Evolutionary conservation across 1,140 invertebrate genomes (phyloP).

Genomic region (Apis laboriosa): DNA sequence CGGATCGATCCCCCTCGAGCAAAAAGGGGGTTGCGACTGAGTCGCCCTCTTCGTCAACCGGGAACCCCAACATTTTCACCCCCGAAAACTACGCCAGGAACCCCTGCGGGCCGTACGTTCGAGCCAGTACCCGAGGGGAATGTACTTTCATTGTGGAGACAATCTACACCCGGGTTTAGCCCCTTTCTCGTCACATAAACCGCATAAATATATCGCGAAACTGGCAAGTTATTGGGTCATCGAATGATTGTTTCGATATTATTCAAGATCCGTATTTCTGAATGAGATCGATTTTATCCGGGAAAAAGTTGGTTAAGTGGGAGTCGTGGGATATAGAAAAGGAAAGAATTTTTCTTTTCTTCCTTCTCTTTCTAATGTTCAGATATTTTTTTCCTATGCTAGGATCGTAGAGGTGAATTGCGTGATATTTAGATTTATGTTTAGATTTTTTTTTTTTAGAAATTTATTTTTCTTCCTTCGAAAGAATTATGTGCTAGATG

Average conservation of each 20-base stretch:
- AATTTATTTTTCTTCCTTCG: no score
- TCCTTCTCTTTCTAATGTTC: no score
- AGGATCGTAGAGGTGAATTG: no score
- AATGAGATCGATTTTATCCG: background rate
- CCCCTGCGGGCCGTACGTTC: conserved; percentile 38
- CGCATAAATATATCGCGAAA: conserved; percentile 18
- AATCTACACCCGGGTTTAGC: conserved; percentile 10
- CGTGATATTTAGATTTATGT: no score
- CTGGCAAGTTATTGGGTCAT: conserved; percentile 30
- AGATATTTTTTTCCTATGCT: no score
- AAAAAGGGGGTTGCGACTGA: conserved; percentile 62
- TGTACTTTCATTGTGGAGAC: conserved; percentile 44
- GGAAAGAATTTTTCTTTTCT: no score
- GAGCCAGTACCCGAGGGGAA: conserved; percentile 46
- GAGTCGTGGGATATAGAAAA: no score
- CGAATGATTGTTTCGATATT: background rate
- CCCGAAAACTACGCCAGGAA: conserved; percentile 66
- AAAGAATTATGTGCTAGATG: no score
- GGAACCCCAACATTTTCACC: conserved; percentile 62
- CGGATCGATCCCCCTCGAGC: conserved; percentile 74
- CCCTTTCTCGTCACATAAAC: conserved; percentile 32
- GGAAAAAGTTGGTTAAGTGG: no score
- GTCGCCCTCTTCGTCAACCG: conserved; percentile 61
- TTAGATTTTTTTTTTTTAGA: no score
- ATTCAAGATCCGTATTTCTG: background rate